These are phyloP conservation scores for Thinocorus orbignyianus DNA, from an alignment of 2,113 vertebrate species.

Conservation along the genomic window DNA sequence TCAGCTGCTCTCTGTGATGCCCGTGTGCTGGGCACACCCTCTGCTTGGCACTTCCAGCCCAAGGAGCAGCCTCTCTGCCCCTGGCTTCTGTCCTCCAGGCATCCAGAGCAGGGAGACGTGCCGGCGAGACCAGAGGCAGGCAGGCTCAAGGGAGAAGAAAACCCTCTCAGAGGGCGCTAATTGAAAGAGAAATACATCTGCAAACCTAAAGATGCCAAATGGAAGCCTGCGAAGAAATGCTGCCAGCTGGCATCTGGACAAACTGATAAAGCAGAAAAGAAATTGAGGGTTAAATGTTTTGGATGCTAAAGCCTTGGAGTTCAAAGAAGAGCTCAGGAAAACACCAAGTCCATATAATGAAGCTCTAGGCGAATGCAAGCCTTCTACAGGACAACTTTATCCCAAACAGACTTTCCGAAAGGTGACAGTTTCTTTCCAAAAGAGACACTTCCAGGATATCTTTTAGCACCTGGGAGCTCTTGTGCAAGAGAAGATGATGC, in stretches of 20 bases:
- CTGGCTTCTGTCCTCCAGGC: background rate
- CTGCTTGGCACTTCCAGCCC: constrained; percentile 7
- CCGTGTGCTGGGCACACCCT: background rate
- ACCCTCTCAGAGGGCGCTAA: constrained; percentile 15
- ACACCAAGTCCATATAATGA: constrained; percentile 15
- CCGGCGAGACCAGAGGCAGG: background rate
- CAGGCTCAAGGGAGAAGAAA: constrained; percentile 17
- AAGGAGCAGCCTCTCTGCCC: background rate
- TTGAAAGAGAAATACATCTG: constrained; percentile 23
- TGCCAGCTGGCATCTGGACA: constrained; percentile 43
- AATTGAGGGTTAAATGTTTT: constrained; percentile 53
- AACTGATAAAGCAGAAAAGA: constrained; percentile 57
- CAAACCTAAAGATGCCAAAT: background rate
- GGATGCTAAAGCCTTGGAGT: constrained; percentile 32
- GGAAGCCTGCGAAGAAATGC: background rate
- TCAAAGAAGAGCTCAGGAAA: constrained; percentile 54
- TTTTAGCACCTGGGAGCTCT: background rate
- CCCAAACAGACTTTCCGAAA: background rate
- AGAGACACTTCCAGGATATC: background rate
- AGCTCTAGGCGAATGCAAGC: background rate
- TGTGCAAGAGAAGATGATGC: background rate
- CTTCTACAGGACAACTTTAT: background rate
- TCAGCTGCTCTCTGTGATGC: background rate
- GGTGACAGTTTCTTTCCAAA: background rate
- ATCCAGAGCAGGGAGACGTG: background rate